phyloP scores from a whole-genome alignment of 2,797 vertebrate genomes.

The Jordanella pulchra region DNA sequence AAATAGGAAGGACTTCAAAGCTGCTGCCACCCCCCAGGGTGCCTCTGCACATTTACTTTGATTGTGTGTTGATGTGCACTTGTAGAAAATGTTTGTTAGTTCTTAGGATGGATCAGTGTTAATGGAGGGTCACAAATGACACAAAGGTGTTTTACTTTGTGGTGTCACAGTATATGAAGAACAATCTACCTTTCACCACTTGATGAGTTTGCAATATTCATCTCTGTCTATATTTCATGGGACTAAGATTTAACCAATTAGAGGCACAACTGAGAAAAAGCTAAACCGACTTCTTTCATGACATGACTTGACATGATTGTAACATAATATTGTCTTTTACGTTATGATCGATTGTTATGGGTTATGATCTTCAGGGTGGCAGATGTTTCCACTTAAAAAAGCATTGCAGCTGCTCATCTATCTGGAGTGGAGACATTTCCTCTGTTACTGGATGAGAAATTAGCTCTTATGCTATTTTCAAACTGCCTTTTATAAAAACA shows the following conservation, averaged over 20 bases:
- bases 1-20: conserved; percentile 57
- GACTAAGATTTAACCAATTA: conserved; percentile 25
- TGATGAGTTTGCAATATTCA: conserved; percentile 38
- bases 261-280: conserved; percentile 11
- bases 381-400: not conserved
- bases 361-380: not conserved
- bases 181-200: conserved; percentile 14
- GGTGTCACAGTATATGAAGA: conserved; percentile 19
- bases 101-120: conserved; percentile 1
- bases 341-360: not conserved
- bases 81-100: conserved; percentile 6
- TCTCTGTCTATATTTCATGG: conserved; percentile 16
- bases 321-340: not conserved
- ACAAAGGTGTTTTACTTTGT: conserved; percentile 6
- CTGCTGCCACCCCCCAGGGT: conserved; percentile 19
- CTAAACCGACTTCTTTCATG: conserved; percentile 2
- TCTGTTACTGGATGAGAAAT: not conserved
- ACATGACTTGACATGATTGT: not conserved
- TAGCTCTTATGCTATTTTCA: too few species aligned
- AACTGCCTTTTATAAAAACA: not conserved
- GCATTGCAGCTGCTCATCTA: not conserved
- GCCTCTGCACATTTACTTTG: conserved; percentile 29
- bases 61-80: conserved; percentile 14
- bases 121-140: conserved; percentile 13
- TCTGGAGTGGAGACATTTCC: not conserved